Evolutionary conservation across 2,797 vertebrate species (phyloP).

Genomic region (Bovichtus variegatus): DNA sequence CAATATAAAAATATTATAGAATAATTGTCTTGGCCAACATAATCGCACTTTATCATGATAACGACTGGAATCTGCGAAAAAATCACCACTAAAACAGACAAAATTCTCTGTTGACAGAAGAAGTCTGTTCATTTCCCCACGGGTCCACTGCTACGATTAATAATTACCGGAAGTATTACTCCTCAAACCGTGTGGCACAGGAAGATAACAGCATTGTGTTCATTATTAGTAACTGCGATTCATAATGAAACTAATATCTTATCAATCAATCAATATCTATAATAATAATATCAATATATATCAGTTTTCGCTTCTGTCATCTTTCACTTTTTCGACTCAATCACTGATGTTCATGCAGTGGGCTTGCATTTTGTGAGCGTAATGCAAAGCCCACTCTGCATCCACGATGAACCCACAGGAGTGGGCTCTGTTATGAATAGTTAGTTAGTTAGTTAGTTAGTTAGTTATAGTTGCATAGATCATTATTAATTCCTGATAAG

Average conservation of each 20-base stretch:
- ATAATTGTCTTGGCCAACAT: neutral
- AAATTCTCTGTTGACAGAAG: neutral
- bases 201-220: neutral
- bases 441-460: neutral
- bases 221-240: neutral
- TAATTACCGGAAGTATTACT: neutral
- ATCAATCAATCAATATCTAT: no score
- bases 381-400: neutral
- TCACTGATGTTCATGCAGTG: neutral
- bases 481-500: neutral
- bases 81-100: neutral
- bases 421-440: neutral
- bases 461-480: no score
- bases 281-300: no score
- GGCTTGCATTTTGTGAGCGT: neutral
- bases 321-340: neutral
- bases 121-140: neutral
- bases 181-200: neutral
- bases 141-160: neutral
- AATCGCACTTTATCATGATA: neutral
- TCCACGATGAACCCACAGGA: neutral
- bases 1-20: constrained; percentile 1
- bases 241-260: neutral
- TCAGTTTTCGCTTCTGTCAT: neutral
- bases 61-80: neutral